These are phyloP conservation scores for Hoplodrina ambigua DNA, from an alignment of 2,888 invertebrate species.

Conservation along the genomic window DNA sequence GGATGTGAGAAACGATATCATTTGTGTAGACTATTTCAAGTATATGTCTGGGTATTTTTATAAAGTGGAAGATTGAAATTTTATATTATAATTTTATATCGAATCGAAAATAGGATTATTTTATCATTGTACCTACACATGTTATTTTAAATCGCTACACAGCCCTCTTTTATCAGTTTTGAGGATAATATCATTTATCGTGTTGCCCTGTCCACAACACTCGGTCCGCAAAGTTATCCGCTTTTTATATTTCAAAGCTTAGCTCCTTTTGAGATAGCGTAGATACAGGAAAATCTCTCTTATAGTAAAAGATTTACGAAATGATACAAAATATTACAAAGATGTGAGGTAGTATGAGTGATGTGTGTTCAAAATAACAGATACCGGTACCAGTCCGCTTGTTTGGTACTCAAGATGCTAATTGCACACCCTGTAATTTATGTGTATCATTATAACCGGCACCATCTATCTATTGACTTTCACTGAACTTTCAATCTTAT, in stretches of 20 bases:
- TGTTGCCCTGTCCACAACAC: conserved; percentile 63
- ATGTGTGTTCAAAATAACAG: conserved; percentile 35
- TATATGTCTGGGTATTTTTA: not conserved
- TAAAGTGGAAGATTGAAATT: conserved; percentile 7
- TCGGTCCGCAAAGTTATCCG: conserved; percentile 54
- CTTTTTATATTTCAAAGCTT: conserved; percentile 64
- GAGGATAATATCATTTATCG: conserved; percentile 64
- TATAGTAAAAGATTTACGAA: conserved; percentile 54
- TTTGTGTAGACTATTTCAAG: conserved; percentile 3
- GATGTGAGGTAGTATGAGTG: conserved; percentile 4
- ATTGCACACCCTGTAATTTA: conserved; percentile 49
- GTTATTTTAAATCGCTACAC: conserved; percentile 52
- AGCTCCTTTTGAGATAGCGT: conserved; percentile 47
- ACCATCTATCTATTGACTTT: conserved; percentile 45
- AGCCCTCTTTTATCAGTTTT: conserved; percentile 57
- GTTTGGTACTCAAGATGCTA: conserved; percentile 53
- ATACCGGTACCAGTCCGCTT: conserved; percentile 14
- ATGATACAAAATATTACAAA: conserved; percentile 36
- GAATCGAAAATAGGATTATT: conserved; percentile 25
- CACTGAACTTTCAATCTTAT: conserved; percentile 3
- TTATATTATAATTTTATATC: not conserved
- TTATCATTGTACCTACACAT: conserved; percentile 40
- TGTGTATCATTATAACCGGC: conserved; percentile 31
- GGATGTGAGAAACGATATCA: conserved; percentile 12
- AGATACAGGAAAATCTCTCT: conserved; percentile 50